Conservation (phyloP, 2,797 vertebrate genomes). For the Falco concolor region DNA sequence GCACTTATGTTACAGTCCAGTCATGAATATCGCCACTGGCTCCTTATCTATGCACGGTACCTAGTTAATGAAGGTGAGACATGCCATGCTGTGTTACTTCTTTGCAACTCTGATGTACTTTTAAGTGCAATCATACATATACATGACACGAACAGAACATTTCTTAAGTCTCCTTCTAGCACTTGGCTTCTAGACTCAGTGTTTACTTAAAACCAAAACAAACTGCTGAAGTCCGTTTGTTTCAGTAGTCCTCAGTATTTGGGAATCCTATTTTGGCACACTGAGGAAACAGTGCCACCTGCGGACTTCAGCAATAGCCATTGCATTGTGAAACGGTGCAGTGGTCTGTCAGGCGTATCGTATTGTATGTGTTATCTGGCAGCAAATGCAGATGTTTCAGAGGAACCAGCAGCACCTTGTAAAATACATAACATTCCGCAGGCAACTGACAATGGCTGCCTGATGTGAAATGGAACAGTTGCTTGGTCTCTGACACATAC, state of each 20-base stretch:
- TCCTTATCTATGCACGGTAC: slow-evolving; percentile 94
- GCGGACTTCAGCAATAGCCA: background rate
- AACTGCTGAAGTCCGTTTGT: background rate
- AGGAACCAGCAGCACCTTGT: background rate
- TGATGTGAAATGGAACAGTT: background rate
- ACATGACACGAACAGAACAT: no score
- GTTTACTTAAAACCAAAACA: background rate
- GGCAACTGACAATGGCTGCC: background rate
- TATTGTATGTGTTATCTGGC: background rate
- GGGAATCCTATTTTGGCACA: background rate
- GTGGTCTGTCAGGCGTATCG: background rate
- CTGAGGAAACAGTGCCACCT: background rate
- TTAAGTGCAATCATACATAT: no score
- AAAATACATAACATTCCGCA: background rate
- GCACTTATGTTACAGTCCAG: slow-evolving; percentile 87
- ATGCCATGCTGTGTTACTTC: background rate
- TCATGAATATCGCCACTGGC: slow-evolving; percentile 92
- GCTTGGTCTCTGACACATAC: background rate
- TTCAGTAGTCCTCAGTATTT: background rate
- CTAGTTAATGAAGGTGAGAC: slow-evolving; percentile 94
- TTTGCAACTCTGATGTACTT: background rate
- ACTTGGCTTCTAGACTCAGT: background rate
- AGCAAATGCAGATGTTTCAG: background rate
- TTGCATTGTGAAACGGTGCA: background rate
- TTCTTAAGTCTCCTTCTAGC: background rate